Percentiles rank a stretch among this genome's conserved stretches.
These are phyloP conservation scores for Amphiduros pacificus DNA, from an alignment of 2,888 invertebrate genomes.

Conservation along the genomic window DNA sequence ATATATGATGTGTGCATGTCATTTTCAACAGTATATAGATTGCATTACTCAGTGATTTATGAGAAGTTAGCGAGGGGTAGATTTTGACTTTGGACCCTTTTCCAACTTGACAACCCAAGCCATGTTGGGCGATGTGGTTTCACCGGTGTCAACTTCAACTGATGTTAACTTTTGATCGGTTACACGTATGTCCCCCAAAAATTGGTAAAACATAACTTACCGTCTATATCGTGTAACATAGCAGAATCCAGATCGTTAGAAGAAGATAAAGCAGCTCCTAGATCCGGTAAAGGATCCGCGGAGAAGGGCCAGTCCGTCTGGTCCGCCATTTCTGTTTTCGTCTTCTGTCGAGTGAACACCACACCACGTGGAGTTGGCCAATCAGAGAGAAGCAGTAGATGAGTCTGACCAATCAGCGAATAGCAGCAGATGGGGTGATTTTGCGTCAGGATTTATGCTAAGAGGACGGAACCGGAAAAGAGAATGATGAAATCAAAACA, in stretches of 20 bases:
- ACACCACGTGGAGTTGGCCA: constrained; percentile 43
- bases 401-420: constrained; percentile 42
- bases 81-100: too few species aligned
- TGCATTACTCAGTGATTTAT: too few species aligned
- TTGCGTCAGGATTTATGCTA: constrained; percentile 34
- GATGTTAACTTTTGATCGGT: too few species aligned
- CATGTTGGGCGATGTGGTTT: too few species aligned
- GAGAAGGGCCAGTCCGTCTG: constrained; percentile 35
- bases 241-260: constrained; percentile 27
- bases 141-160: too few species aligned
- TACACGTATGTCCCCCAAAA: too few species aligned
- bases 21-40: too few species aligned
- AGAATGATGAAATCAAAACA: too few species aligned
- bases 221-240: background rate
- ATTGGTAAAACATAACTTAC: too few species aligned
- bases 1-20: too few species aligned
- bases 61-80: too few species aligned
- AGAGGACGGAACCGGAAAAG: background rate
- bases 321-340: constrained; percentile 33
- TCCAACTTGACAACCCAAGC: too few species aligned
- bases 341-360: constrained; percentile 34
- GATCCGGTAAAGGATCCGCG: constrained; percentile 39
- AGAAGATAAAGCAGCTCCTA: constrained; percentile 39
- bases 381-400: constrained; percentile 33
- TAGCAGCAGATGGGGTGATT: constrained; percentile 40